These are phyloP conservation scores for Eulimnadia texana DNA, from an alignment of 1,140 invertebrate species.

Conservation along the genomic window DNA sequence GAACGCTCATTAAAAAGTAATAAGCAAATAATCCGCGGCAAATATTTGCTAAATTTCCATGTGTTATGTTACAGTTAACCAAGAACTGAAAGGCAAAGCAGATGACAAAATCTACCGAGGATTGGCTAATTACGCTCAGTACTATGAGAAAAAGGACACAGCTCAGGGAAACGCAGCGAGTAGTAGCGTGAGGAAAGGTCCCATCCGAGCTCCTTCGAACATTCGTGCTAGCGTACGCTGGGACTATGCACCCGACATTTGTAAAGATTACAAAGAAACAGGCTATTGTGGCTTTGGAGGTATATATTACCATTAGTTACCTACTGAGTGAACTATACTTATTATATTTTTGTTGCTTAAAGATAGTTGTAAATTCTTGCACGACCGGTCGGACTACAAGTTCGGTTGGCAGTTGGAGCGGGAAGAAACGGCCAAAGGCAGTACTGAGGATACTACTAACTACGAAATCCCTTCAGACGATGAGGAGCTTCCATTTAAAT, in stretches of 20 bases:
- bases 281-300: slow-evolving; percentile 98
- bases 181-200: slow-evolving; percentile 76
- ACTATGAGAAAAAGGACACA: slow-evolving; percentile 89
- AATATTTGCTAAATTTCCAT: slow-evolving; percentile 10
- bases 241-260: slow-evolving; percentile 99
- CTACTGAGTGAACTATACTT: slow-evolving; percentile 8
- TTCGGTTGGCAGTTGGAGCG: slow-evolving; percentile 95
- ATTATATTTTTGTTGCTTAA: slow-evolving; percentile 24
- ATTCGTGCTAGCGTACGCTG: slow-evolving; percentile 88
- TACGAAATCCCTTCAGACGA: slow-evolving; percentile 77
- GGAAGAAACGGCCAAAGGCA: slow-evolving; percentile 50
- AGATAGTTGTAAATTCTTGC: slow-evolving; percentile 97
- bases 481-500: slow-evolving; percentile 76
- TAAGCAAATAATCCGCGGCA: slow-evolving; percentile 7
- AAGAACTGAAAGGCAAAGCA: slow-evolving; percentile 75
- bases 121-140: slow-evolving; percentile 86
- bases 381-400: slow-evolving; percentile 96
- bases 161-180: slow-evolving; percentile 81
- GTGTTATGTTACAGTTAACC: slow-evolving; percentile 11
- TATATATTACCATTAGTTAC: too few species aligned
- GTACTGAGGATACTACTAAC: slow-evolving; percentile 47
- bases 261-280: slow-evolving; percentile 99
- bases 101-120: slow-evolving; percentile 94
- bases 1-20: slow-evolving; percentile 81
- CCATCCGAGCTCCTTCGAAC: slow-evolving; percentile 89